These are phyloP conservation scores for Rhynchotus rufescens DNA, from an alignment of 2,797 vertebrate species.

Conservation along the genomic window DNA sequence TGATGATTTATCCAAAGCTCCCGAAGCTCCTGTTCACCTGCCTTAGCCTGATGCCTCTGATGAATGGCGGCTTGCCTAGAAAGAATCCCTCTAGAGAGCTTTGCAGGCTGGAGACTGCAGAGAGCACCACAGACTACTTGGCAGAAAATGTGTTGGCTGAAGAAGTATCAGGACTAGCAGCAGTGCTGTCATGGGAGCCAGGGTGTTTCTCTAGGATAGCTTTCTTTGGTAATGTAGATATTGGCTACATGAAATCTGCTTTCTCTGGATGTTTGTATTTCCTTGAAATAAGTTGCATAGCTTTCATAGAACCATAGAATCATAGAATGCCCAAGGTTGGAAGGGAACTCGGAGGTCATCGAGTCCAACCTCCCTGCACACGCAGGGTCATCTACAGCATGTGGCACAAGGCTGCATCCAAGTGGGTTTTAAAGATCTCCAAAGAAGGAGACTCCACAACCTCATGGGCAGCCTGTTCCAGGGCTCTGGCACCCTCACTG, in stretches of 20 bases:
- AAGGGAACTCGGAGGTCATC: no score
- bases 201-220: background rate
- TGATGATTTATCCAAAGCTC: background rate
- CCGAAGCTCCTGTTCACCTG: background rate
- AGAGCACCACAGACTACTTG: background rate
- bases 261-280: background rate
- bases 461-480: no score
- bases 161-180: background rate
- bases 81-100: background rate
- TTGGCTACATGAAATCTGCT: background rate
- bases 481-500: no score
- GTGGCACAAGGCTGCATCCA: no score
- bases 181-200: background rate
- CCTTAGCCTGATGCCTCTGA: background rate
- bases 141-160: background rate
- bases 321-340: no score
- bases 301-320: background rate
- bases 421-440: no score
- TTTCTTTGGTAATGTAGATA: fast-evolving
- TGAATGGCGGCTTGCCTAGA: background rate
- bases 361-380: no score
- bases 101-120: background rate
- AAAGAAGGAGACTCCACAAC: no score
- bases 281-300: background rate
- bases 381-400: no score